Base-by-base conservation (phyloP, 2,113 vertebrate species). In the Xiphias gladius region DNA sequence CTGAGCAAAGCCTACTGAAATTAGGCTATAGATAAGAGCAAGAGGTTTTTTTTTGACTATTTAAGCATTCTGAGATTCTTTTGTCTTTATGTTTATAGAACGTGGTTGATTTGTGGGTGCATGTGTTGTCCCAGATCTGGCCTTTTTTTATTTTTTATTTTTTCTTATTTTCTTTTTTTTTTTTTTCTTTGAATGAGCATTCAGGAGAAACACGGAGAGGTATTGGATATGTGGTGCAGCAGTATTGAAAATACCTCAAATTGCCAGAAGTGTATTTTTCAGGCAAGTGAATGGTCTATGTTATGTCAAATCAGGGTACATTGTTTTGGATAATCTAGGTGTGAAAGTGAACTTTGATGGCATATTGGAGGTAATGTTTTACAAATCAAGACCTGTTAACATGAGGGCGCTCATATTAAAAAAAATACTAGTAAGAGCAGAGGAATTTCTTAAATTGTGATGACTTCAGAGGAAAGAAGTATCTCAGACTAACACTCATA, bases 171-270 rank as follows among this genome's bases (percentile, higher is more conserved):
- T 54, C 58, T 10, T 26, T 80, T 8, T 3, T 22, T 54, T 32
- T 64, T 22, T 37, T 67, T 66, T 17, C 19, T 59, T 28, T 66
- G 41, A 77, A 67, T 63, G 65, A 22, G 41, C 80, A 48, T 87
- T 76, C 32, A 77, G 50, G 52, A 32, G 14, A 82, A 76, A 22
- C 41, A 12, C 82, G 46, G 69, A 52, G 79, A 78, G 86, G 86
- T 86, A 81, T 87, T 80, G 48, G 28, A 73, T 55, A 62, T 78
- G 52, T 85, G 79, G 26, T 61, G 66, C 76, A 85, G 82, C 85
- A 92, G 82, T 86, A 84, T 85, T 92, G 71, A 86, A 89, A 91
- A 89, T 92, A 94, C 90, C 91, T 93, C 89, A 88, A 70, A 63
- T 84, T 86, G 65, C 83, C 85, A 76, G 82, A 90, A 85, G 67